Evolutionary conservation across 1,140 invertebrate genomes (phyloP).

Genomic region (Cydia amplana): DNA sequence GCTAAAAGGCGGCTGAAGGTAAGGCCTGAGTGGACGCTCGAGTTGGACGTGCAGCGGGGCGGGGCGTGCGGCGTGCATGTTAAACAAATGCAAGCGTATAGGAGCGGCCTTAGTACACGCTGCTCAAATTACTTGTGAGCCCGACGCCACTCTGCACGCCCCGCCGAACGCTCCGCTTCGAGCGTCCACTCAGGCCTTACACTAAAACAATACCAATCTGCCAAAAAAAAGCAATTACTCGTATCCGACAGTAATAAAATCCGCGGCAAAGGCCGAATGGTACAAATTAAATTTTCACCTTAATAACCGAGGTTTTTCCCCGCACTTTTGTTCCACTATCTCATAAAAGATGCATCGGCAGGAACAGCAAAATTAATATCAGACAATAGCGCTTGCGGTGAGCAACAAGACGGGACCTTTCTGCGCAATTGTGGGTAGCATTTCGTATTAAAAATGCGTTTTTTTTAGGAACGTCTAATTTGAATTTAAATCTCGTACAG

Average conservation of each 20-base stretch:
- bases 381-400: slow-evolving; percentile 56
- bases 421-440: slow-evolving; percentile 33
- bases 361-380: slow-evolving; percentile 75
- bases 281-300: slow-evolving; percentile 52
- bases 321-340: slow-evolving; percentile 66
- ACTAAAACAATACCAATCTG: slow-evolving; percentile 26
- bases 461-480: not conserved
- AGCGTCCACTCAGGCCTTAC: too few relatives aligned
- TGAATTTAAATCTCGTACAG: not conserved
- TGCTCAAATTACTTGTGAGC: too few relatives aligned
- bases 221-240: slow-evolving; percentile 24
- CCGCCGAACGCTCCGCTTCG: too few relatives aligned
- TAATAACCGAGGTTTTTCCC: slow-evolving; percentile 49
- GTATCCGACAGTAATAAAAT: slow-evolving; percentile 32
- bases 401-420: slow-evolving; percentile 47
- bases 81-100: too few relatives aligned
- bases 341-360: slow-evolving; percentile 69
- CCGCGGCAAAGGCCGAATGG: slow-evolving; percentile 32
- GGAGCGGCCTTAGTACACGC: too few relatives aligned
- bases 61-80: too few relatives aligned
- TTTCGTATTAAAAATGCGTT: slow-evolving; percentile 34
- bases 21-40: too few relatives aligned
- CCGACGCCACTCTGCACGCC: too few relatives aligned
- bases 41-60: too few relatives aligned
- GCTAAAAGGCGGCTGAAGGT: not conserved